Base-by-base conservation (phyloP, 2,797 vertebrate species). In the Lutjanus argentimaculatus region DNA sequence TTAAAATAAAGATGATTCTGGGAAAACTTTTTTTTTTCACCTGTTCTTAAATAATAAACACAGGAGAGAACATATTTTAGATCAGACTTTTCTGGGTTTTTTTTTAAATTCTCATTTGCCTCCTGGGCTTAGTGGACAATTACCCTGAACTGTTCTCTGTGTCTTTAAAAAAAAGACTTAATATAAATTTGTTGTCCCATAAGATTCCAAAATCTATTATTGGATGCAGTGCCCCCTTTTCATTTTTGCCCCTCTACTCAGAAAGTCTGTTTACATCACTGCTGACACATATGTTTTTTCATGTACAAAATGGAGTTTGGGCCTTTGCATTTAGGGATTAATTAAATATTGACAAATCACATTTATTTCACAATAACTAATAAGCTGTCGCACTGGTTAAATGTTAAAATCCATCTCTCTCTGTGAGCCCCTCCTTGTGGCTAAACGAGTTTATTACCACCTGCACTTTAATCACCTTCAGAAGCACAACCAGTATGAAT, bases 401-500 rank as follows among this genome's bases (percentile, higher is more conserved):
- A 65, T 7, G 30, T 49, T 62, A 1, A 64, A 64, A 13, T 65
- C 65, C 30, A 55, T 7, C 62, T 53, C 77, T 87, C 72, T 79
- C 64, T 66, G 40, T 89, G 81, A 91, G 92, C 92, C 69, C 91
- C 92, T 87, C 91, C 92, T 91, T 91, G 92, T 93, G 92, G 92
- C 82, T 53, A 75, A 82, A 91, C 0, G 0, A 53, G 65, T 75
- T 82, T 52, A 92, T 84, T 91, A 61, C 90, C 74, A 70, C 43
- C 62, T 63, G 14, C 21, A 36, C 30, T 36, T 36, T 36, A 36
- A 36, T 36, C 4, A 71, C 42, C 30, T 58, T 11, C 13, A 46
- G 52, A 67, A 7, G 11, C 21, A 30, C 42, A 14, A 45, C 4
- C 63, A 17, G 16, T 14, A 30, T 17, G 42, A 61, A 49, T 30